Evolutionary conservation across 1,140 invertebrate species (phyloP).

Genomic region (Diachasmimorpha longicaudata): DNA sequence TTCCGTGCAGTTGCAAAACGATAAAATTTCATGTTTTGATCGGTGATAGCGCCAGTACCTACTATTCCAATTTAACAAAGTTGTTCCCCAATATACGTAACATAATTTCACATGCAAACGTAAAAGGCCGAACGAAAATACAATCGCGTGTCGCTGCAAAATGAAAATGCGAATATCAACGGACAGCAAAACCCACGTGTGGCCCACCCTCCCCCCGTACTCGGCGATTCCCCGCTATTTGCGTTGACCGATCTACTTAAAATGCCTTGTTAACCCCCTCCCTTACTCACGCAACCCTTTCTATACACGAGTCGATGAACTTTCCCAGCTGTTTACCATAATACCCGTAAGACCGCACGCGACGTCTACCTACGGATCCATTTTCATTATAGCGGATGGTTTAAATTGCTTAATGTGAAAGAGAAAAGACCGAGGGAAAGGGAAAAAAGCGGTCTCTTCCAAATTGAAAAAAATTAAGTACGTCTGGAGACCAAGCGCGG

Average conservation of each 20-base stretch:
- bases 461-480: not conserved
- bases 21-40: no score
- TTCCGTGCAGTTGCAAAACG: no score
- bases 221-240: not conserved
- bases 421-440: not conserved
- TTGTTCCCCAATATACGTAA: not conserved
- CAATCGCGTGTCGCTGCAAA: constrained; percentile 10
- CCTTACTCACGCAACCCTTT: not conserved
- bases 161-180: constrained; percentile 16
- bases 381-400: constrained; percentile 1
- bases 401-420: constrained; percentile 4
- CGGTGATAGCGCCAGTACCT: no score
- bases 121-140: not conserved
- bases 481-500: not conserved
- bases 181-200: not conserved
- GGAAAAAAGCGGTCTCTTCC: not conserved
- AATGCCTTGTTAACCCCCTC: not conserved
- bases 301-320: constrained; percentile 9
- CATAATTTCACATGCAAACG: not conserved
- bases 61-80: not conserved
- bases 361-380: not conserved
- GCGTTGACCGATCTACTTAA: constrained; percentile 10
- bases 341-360: not conserved
- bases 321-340: constrained; percentile 15
- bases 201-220: not conserved